Evolutionary conservation across 2,797 vertebrate species (phyloP).

Genomic region (Ctenosaura bakeri): DNA sequence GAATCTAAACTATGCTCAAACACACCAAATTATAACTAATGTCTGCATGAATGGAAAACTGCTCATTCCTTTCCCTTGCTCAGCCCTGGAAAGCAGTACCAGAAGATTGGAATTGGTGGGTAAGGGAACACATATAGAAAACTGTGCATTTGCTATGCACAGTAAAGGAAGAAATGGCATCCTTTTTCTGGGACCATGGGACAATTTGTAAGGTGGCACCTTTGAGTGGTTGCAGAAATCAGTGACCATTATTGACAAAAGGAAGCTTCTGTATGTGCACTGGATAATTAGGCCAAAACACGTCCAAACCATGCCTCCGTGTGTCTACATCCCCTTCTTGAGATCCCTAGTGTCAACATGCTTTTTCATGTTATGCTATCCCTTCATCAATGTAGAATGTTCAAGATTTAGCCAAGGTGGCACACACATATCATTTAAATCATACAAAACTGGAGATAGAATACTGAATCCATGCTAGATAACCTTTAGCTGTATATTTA

Average conservation of each 20-base stretch:
- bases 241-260: background rate
- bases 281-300: too few species aligned
- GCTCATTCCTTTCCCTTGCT: background rate
- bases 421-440: too few species aligned
- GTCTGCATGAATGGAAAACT: background rate
- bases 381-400: too few species aligned
- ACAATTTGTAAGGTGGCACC: background rate
- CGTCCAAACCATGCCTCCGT: too few species aligned
- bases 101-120: background rate
- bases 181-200: background rate
- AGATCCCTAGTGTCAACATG: too few species aligned
- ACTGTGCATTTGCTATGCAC: background rate
- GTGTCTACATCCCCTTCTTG: too few species aligned
- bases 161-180: background rate
- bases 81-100: background rate
- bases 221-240: background rate
- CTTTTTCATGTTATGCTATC: too few species aligned
- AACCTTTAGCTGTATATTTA: too few species aligned
- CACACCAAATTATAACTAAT: background rate
- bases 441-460: too few species aligned
- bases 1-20: background rate
- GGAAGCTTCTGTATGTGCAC: too few species aligned
- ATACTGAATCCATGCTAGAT: too few species aligned
- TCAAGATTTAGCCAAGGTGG: too few species aligned
- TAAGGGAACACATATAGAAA: background rate